Base-by-base conservation (phyloP, 2,888 invertebrate genomes). In the Capitulum mitella region DNA sequence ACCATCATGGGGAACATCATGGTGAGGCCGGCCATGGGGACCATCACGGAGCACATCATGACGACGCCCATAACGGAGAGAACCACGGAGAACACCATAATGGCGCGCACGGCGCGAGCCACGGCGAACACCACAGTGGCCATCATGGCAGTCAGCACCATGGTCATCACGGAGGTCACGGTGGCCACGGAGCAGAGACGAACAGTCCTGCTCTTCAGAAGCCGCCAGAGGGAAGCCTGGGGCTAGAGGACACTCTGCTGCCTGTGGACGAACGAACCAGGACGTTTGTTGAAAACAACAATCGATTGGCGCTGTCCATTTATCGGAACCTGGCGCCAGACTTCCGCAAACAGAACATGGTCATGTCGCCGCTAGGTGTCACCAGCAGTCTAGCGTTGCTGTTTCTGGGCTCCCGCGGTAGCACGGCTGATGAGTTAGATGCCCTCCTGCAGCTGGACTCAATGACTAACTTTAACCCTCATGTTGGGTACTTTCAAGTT, bases 381-480 rank as follows among this genome's bases (percentile, higher is more conserved):
- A 85, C 87, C 0, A 85, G 86, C 3, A 82, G 87, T 5, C 82
- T 89, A 54, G 85, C 87, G 0, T 84, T 89, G 32, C 83, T 89
- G 37, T 87, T 88, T 81, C 88, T 88, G 81, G 89, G 88, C 0
- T 85, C 88, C 0, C 78, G 82, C 2, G 87, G 86, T 0, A 81
- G 81, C 3, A 95, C 95, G 0, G 94, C 95, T 0, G 93, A 93
- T 0, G 93, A 94, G 88, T 93, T 95, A 92, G 94, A 95, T 84
- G 93, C 94, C 83, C 90, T 95, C 22, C 87, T 95, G 0, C 90
- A 91, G 83, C 87, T 95, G 29, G 95, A 95, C 84, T 93, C 95
- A 82, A 93, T 94, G 90, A 91, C 93, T 0, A 93, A 93, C 0
- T 95, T 95, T 83, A 95, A 95, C 85, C 95, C 95, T 0, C 95